Evolutionary conservation across 2,888 invertebrate genomes (phyloP).

Genomic region (Euproctis similis): DNA sequence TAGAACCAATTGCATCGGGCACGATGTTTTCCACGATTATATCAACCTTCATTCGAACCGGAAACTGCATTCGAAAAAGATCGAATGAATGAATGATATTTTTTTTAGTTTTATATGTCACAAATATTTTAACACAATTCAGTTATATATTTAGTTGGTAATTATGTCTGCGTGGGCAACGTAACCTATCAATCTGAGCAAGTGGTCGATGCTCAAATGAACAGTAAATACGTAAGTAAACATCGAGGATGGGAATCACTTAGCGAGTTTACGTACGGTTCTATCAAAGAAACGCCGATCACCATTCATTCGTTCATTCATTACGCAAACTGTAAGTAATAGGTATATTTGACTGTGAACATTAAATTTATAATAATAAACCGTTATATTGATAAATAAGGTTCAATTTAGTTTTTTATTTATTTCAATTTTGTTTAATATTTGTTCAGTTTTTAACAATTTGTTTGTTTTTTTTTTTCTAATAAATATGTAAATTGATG

Average conservation of each 20-base stretch:
- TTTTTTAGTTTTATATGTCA: too few species aligned
- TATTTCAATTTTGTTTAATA: too few species aligned
- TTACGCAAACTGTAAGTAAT: slow-evolving; percentile 25
- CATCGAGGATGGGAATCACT: slow-evolving; percentile 43
- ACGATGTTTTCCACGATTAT: too few species aligned
- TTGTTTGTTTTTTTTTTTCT: too few species aligned
- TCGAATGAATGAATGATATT: too few species aligned
- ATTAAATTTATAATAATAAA: not conserved
- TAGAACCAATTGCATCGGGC: too few species aligned
- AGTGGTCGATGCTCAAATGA: slow-evolving; percentile 37
- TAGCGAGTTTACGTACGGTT: slow-evolving; percentile 32
- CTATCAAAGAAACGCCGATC: slow-evolving; percentile 35
- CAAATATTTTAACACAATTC: not conserved
- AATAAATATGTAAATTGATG: too few species aligned
- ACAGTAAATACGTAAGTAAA: slow-evolving; percentile 49
- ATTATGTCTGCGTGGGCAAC: slow-evolving; percentile 18
- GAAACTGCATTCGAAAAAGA: too few species aligned
- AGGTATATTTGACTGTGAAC: slow-evolving; percentile 2
- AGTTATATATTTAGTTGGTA: slow-evolving; percentile 16
- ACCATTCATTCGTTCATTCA: slow-evolving; percentile 20
- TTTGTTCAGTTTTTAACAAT: too few species aligned
- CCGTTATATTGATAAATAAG: not conserved
- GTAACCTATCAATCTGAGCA: slow-evolving; percentile 37
- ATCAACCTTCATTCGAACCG: too few species aligned
- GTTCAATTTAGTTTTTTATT: too few species aligned